Percentiles rank a stretch among this genome's conserved stretches.
These are phyloP conservation scores for Tryphoninae sp. DNA, from an alignment of 2,888 invertebrate species.

Conservation along the genomic window DNA sequence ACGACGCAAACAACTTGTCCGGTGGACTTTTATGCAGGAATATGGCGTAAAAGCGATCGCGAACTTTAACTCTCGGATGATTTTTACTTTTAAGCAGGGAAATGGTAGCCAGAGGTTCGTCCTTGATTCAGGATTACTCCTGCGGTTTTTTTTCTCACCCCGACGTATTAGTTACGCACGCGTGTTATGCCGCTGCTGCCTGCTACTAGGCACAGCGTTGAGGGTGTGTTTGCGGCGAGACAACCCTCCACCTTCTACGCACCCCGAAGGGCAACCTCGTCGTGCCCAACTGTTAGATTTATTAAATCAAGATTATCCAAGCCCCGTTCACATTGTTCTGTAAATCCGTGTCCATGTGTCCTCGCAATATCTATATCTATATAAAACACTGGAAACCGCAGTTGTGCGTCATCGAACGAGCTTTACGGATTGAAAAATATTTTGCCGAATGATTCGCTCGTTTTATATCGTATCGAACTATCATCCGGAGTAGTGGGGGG, in stretches of 20 bases:
- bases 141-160: slow-evolving; percentile 66
- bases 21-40: neutral
- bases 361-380: slow-evolving; percentile 30
- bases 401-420: slow-evolving; percentile 35
- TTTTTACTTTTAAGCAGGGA: slow-evolving; percentile 37
- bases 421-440: slow-evolving; percentile 41
- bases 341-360: slow-evolving; percentile 74
- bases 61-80: neutral
- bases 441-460: neutral
- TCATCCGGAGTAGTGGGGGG: too few relatives aligned
- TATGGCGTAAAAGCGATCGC: neutral
- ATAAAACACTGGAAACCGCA: slow-evolving; percentile 51
- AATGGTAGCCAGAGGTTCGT: slow-evolving; percentile 23
- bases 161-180: slow-evolving; percentile 79
- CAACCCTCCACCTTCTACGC: slow-evolving; percentile 48
- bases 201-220: slow-evolving; percentile 29
- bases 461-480: neutral
- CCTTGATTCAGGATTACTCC: slow-evolving; percentile 63
- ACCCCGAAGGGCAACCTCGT: slow-evolving; percentile 55
- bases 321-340: slow-evolving; percentile 78
- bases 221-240: slow-evolving; percentile 64
- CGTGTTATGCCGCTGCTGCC: slow-evolving; percentile 71
- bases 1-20: neutral
- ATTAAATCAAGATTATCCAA: slow-evolving; percentile 82
- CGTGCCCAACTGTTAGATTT: slow-evolving; percentile 81